Base-by-base conservation (phyloP, 2,888 invertebrate genomes). In the Liodrosophila aerea region DNA sequence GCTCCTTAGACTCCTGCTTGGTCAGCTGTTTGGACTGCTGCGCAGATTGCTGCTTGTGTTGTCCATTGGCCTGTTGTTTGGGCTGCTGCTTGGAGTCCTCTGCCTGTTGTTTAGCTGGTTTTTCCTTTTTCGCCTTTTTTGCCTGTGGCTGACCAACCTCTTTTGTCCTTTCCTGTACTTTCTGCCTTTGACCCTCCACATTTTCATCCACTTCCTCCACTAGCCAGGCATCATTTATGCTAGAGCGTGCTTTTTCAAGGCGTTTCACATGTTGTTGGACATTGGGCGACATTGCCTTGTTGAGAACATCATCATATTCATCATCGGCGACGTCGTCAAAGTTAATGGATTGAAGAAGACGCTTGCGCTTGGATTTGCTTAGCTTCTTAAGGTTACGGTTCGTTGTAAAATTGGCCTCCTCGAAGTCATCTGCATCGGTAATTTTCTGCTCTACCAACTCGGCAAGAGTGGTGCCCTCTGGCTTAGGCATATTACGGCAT, bases 401-500 rank as follows among this genome's bases (percentile, higher is more conserved):
- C 1, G 86, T 83, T 1, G 44, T 88, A 87, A 80, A 88, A 0
- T 93, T 87, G 5, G 91, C 88, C 51, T 91, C 90, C 67, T 94
- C 92, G 11, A 93, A 88, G 2, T 90, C 87, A 0, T 91, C 85
- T 4, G 93, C 89, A 0, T 91, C 87, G 5, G 85, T 53, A 0
- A 88, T 89, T 57, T 89, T 91, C 41, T 87, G 87, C 18, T 87
- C 87, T 39, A 88, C 87, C 37, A 87, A 80, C 34, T 73, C 85
- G 18, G 33, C 73, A 43, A 62, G 67, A 4, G 68, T 74, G 57
- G 88, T 85, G 0, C 77, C 71, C n/a, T 89, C 89, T 1, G 89
- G 88, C 15, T 90, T 81, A 1, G 90, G 89, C 53, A 93, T 88
- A 58, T 90, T 90, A 65, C 92, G 92, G 1, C 93, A 90, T 1